Evolutionary conservation across 2,888 invertebrate genomes (phyloP).

Genomic region (Diachrysia chrysitis): DNA sequence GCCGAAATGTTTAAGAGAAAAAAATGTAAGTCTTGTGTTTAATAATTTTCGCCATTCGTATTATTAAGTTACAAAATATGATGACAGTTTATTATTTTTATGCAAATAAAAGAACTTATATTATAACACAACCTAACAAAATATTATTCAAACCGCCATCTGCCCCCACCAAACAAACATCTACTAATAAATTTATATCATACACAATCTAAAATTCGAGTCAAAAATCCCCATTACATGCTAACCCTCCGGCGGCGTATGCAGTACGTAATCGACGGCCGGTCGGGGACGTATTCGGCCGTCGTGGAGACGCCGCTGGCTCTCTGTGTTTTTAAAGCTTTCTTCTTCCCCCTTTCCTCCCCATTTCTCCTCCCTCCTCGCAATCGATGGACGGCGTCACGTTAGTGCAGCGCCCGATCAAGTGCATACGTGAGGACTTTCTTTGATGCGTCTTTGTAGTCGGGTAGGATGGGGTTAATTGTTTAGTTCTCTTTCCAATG

Average conservation of each 20-base stretch:
- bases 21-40: no score
- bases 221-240: conserved; percentile 57
- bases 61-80: no score
- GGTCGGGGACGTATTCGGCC: conserved; percentile 87
- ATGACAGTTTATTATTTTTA: no score
- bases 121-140: not conserved
- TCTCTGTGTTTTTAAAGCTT: conserved; percentile 81
- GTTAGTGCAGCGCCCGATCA: conserved; percentile 84
- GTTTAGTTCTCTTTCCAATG: conserved; percentile 58
- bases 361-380: conserved; percentile 58
- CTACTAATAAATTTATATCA: conserved; percentile 8
- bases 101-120: no score
- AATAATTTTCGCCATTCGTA: no score
- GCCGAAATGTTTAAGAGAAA: no score
- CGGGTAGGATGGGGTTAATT: conserved; percentile 59
- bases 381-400: conserved; percentile 87
- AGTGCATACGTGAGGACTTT: conserved; percentile 86
- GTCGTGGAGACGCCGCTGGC: conserved; percentile 85
- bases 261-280: conserved; percentile 86
- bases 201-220: conserved; percentile 36
- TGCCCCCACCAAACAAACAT: not conserved
- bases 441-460: conserved; percentile 83
- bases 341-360: conserved; percentile 61
- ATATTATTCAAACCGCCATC: not conserved
- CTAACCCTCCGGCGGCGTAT: conserved; percentile 73